Conservation (phyloP, 2,888 invertebrate species). For the Eutolmus rufibarbis region DNA sequence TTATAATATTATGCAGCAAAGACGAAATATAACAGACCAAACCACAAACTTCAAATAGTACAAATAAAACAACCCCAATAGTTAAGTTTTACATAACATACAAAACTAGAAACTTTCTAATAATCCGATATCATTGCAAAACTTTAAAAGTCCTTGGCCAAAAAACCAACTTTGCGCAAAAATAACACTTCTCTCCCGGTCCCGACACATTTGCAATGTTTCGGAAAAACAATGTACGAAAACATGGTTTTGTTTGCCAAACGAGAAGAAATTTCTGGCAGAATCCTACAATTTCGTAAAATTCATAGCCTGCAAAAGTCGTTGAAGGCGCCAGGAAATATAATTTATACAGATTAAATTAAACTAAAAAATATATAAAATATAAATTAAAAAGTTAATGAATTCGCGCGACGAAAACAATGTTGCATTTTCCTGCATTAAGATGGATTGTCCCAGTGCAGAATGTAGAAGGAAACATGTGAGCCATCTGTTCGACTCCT, state of each 20-base stretch:
- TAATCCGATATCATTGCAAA: neutral
- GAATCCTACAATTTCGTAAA: neutral
- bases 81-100: neutral
- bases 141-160: neutral
- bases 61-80: too few species aligned
- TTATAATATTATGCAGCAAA: too few species aligned
- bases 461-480: neutral
- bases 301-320: neutral
- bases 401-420: neutral
- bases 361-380: neutral
- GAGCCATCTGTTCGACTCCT: neutral
- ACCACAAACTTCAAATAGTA: too few species aligned
- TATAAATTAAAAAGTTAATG: neutral
- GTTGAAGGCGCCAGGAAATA: neutral
- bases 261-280: neutral
- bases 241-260: neutral
- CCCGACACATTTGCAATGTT: neutral
- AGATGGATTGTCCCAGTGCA: neutral
- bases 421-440: neutral
- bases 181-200: neutral
- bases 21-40: too few species aligned
- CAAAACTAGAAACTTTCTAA: neutral
- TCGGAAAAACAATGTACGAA: neutral
- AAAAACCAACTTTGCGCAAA: neutral
- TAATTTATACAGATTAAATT: neutral